Base-by-base conservation (phyloP, 1,140 invertebrate genomes). In the Coelopa frigida region DNA sequence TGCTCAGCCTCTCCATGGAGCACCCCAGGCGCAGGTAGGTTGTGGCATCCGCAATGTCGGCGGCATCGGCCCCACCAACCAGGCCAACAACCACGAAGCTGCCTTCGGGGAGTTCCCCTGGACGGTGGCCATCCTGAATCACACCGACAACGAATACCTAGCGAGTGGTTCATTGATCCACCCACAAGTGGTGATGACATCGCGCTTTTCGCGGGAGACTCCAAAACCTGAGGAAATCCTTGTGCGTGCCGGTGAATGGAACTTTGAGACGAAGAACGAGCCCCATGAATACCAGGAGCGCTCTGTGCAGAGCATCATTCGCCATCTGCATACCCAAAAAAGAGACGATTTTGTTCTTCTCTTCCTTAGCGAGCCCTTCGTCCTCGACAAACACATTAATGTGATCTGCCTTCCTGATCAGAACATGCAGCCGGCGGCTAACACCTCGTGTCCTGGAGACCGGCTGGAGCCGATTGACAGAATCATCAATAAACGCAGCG, bases 91-190 rank as follows among this genome's bases (percentile, higher is more conserved):
- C 38, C 66, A 70, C 14, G 78, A 80, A 53, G 73, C 79, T 0
- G 72, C 78, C 37, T 80, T 78, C 47, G 79, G 84, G 15, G 88
- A 93, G 74, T 92, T 90, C 58, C 88, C 88, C 1, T 92, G 89
- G 88, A 88, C 90, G 61, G 81, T 87, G 0, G 89, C 87, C 3
- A 75, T 94, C 32, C 58, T 92, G 54, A 83, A 82, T 56, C 71
- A 74, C 0, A 66, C 74, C 14, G 79, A 87, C 53, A 79, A 75
- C 24, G 76, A 81, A 8, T 86, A 87, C 49, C 61, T 77, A 4
- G 84, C 84, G 39, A 83, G 78, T 1, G 84, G 79, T 2, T 82
- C 84, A 0, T 70, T 87, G 2, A 83, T 87, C 24, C 75, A 83
- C 48, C 77, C 77, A 0, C 70, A 75, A 33, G 81, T 83, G 0